These are phyloP conservation scores for Corydoras sp. DNA, from an alignment of 2,113 vertebrate species.

Conservation along the genomic window DNA sequence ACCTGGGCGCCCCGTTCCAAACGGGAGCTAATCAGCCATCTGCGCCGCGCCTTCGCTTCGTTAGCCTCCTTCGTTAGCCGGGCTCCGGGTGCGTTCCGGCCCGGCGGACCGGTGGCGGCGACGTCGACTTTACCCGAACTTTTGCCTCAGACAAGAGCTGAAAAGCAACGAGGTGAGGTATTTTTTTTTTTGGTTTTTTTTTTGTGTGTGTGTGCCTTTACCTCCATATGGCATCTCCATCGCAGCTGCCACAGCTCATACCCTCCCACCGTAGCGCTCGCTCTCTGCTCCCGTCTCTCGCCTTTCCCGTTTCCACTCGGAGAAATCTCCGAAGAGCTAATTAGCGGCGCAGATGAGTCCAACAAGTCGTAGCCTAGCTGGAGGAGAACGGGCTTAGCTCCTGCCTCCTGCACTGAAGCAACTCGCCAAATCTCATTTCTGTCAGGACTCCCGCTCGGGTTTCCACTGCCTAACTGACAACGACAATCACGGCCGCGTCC, in stretches of 20 bases:
- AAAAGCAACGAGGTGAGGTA: slow-evolving; percentile 7
- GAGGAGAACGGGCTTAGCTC: slow-evolving; percentile 58
- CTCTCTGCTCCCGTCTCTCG: slow-evolving; percentile 62
- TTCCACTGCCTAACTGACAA: slow-evolving; percentile 70
- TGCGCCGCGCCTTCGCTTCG: slow-evolving; percentile 29
- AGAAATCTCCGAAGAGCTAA: slow-evolving; percentile 99
- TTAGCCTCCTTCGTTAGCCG: slow-evolving; percentile 40
- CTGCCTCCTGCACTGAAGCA: slow-evolving; percentile 63
- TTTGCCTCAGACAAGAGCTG: neutral
- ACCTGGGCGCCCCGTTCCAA: slow-evolving; percentile 41
- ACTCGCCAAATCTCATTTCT: slow-evolving; percentile 57
- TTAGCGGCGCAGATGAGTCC: slow-evolving; percentile 92
- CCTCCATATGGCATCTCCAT: slow-evolving; percentile 28
- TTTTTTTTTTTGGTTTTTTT: neutral
- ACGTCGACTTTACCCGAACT: too few species aligned
- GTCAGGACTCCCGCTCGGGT: slow-evolving; percentile 74
- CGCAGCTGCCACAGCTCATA: slow-evolving; percentile 16
- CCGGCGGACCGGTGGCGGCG: too few species aligned
- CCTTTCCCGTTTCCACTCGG: slow-evolving; percentile 74
- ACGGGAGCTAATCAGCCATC: slow-evolving; percentile 59
- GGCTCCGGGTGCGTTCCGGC: slow-evolving; percentile 22
- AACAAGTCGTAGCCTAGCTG: slow-evolving; percentile 84
- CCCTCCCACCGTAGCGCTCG: slow-evolving; percentile 59
- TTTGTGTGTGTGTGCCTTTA: neutral
- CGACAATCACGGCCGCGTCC: slow-evolving; percentile 77